Base-by-base conservation (phyloP, 2,113 vertebrate genomes). In the Saccopteryx bilineata region DNA sequence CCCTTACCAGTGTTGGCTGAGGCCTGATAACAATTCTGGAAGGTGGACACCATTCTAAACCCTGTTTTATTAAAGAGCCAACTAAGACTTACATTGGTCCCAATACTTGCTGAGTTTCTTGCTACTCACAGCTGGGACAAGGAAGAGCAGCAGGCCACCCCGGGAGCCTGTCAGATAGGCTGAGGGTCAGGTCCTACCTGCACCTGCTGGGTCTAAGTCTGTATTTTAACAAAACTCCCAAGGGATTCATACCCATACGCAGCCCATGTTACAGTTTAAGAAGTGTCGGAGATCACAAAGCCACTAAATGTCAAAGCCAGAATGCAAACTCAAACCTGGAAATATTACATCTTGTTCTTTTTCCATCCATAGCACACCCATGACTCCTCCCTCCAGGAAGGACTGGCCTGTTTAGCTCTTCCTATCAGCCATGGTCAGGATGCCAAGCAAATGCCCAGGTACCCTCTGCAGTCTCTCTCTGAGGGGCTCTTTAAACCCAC, bases 301-400 rank as follows among this genome's bases (percentile, higher is more conserved):
- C 28, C 46, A 93, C 56, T 23, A 75, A 87, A 50, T 18, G 52
- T 65, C 87, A 93, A 93, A 89, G 14, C 12, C 14, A 54, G 69
- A 91, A 88, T 33, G 46, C 63, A 93, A 96, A 94, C 26, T 61
- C 58, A 91, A 86, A 83, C 17, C 82, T 21, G 60, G 21, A 75
- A 56, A 61, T 12, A n/a, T 63, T 66, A 21, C 2, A 75, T 65
- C 52, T 46, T 80, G 15, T 76, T 26, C 7, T 78, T 92, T 89
- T 71, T 39, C 14, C 18, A 85, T 13, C 50, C 31, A n/a, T 23
- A 48, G 17, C 56, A 89, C 33, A 91, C 52, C 82, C 9, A 88
- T 2, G 9, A 54, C 26, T 90, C 14, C 65, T 66, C 52, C 63
- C 74, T 95, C 81, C 48, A 93, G 46, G 88, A 96, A 74, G 79